Evolutionary conservation across 2,113 vertebrate species (phyloP), one percentile per base, ranked within the genome.

Genomic region (Neotoma lepida): DNA sequence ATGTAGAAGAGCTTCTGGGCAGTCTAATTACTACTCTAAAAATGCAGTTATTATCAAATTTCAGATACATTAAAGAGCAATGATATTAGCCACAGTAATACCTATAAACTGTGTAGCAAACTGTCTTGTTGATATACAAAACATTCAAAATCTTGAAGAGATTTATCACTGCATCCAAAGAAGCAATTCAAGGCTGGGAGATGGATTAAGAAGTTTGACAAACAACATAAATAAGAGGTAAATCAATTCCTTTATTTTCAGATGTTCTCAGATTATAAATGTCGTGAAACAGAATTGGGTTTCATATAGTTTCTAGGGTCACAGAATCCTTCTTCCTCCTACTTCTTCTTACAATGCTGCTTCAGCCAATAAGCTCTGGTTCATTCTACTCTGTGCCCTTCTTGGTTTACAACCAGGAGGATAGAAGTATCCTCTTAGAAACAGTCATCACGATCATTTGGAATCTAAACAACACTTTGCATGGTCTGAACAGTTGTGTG

Each of bases 341-440:
- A 49, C 14, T 39, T 86, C 33, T 17, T 89, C 30, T 30, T 39
- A 64, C 1, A 51, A 3, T 54, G 28, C 14, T 7, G 33, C 22
- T n/a, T 30, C 46, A 18, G 54, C 17, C 64, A 77, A 24, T 73
- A 86, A 24, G 74, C 88, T 66, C 77, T 51, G 70, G n/a, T 76
- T 92, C 56, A 28, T 90, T 96, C 26, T 77, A 68, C 49, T 94
- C 54, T 94, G 49, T 14, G 88, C 35, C n/a, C 15, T 94, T 49
- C 74, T 56, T 78, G 68, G 71, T 90, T 41, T 56, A 33, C 17
- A 68, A 35, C 56, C n/a, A 44, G 61, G 7, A 82, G 8, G 24
- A 44, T 9, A 90, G 28, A n/a, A 9, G 12, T 92, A 24, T 80
- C 90, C 9, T 89, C 9, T 20, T 78, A 73, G 77, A 93, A 84